Percentiles rank a stretch among this genome's conserved stretches.
Evolutionary conservation across 2,888 invertebrate species (phyloP).

Genomic region (Entomobrya multifasciata): DNA sequence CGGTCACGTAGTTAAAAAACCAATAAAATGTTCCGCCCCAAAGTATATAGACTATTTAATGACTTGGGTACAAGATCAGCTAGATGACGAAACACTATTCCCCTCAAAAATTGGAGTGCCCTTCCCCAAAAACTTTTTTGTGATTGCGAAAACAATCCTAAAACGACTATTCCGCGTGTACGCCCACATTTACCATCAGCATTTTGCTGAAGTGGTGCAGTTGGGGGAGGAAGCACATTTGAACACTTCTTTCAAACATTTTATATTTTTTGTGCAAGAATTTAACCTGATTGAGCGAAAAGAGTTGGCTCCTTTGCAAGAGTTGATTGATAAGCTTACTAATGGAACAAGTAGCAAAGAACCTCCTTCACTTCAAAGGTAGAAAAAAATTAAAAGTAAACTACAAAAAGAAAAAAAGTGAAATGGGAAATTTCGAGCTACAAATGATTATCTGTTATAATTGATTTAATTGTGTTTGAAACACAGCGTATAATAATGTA

Average conservation of each 20-base stretch:
- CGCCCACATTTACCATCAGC: constrained; percentile 99
- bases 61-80: constrained; percentile 93
- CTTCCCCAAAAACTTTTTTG: constrained; percentile 98
- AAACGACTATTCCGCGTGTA: constrained; percentile 99
- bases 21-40: constrained; percentile 94
- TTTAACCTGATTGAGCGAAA: constrained; percentile 97
- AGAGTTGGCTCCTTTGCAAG: constrained; percentile 97
- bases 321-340: constrained; percentile 97
- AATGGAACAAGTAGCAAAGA: constrained; percentile 82
- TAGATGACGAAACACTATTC: constrained; percentile 98
- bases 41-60: constrained; percentile 92
- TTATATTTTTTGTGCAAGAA: constrained; percentile 99
- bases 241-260: constrained; percentile 99
- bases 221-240: constrained; percentile 99
- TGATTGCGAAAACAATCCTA: constrained; percentile 98
- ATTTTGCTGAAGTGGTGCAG: constrained; percentile 98
- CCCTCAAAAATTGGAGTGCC: constrained; percentile 99
- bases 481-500: constrained; percentile 26
- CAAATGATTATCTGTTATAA: constrained; percentile 45
- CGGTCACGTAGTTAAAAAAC: constrained; percentile 98
- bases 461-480: constrained; percentile 39
- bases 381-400: neutral
- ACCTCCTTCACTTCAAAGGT: constrained; percentile 74
- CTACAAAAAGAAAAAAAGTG: neutral
- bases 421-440: constrained; percentile 12